A percentile compares a stretch with the other conserved stretches of the same genome.
phyloP scores from a whole-genome alignment of 2,113 vertebrate genomes.

The Tupaia tana region DNA sequence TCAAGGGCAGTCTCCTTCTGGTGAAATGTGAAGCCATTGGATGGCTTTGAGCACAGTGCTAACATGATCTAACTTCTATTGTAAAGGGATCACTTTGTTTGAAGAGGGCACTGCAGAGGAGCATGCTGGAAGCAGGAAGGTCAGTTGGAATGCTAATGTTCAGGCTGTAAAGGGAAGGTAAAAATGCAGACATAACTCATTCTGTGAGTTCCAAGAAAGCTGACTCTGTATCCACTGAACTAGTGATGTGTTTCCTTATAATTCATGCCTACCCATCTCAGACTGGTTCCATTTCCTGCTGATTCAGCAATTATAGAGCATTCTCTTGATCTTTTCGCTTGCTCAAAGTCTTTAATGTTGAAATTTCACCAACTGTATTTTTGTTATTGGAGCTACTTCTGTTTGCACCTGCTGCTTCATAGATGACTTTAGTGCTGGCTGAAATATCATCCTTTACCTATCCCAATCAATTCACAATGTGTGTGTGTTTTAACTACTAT shows the following conservation, averaged over 20 bases:
- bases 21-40: not conserved
- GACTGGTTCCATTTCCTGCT: constrained; percentile 11
- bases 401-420: not conserved
- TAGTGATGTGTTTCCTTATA: constrained; percentile 56
- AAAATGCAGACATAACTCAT: constrained; percentile 44
- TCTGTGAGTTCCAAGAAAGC: constrained; percentile 51
- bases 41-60: not conserved
- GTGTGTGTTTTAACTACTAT: no score
- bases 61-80: not conserved
- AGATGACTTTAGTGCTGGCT: not conserved
- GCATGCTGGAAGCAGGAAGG: not conserved
- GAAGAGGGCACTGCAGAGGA: not conserved
- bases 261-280: constrained; percentile 39
- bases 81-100: constrained; percentile 3
- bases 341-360: constrained; percentile 23
- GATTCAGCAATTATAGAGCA: not conserved
- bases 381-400: not conserved
- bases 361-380: constrained; percentile 12
- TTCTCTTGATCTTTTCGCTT: constrained; percentile 34
- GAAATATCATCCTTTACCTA: not conserved
- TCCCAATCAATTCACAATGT: no score
- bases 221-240: not conserved
- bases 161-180: not conserved
- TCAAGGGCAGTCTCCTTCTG: not conserved
- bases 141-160: not conserved